phyloP scores from a whole-genome alignment of 2,797 vertebrate genomes.

The Cryptoblepharus egeriae region DNA sequence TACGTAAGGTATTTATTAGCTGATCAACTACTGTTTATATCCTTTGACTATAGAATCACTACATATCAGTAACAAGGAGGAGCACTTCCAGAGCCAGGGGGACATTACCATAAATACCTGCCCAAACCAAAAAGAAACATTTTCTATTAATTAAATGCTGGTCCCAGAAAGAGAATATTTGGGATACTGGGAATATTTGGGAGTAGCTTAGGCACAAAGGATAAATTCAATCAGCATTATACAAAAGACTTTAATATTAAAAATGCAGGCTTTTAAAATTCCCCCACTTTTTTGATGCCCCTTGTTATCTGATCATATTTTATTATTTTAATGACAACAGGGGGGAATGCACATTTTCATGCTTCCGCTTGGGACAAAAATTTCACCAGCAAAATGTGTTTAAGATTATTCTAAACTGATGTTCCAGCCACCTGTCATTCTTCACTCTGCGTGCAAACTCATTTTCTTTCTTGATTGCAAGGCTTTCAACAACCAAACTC shows the following conservation, averaged over 20 bases:
- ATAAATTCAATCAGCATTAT: neutral
- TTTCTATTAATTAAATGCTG: neutral
- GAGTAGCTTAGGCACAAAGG: neutral
- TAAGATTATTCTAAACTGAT: neutral
- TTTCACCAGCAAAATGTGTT: neutral
- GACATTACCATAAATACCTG: too few relatives aligned
- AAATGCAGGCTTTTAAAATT: neutral
- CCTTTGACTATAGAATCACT: too few relatives aligned
- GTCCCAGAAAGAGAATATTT: neutral
- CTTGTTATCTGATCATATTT: neutral
- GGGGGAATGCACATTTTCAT: neutral
- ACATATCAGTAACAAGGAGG: neutral
- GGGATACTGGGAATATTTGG: neutral
- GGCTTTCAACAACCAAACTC: neutral
- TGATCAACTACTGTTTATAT: too few relatives aligned
- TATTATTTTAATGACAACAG: neutral
- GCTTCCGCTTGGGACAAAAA: neutral
- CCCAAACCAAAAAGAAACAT: too few relatives aligned
- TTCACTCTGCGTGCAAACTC: conserved; percentile 13
- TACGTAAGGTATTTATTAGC: too few relatives aligned
- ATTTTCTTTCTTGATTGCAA: conserved; percentile 25
- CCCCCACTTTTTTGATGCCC: neutral
- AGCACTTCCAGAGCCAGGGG: neutral
- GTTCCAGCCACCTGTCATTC: neutral
- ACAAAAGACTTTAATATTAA: neutral